A percentile compares a stretch with the other conserved stretches of the same genome.
Evolutionary conservation across 2,113 vertebrate genomes (phyloP).

Genomic region (Todiramphus saurophagus): DNA sequence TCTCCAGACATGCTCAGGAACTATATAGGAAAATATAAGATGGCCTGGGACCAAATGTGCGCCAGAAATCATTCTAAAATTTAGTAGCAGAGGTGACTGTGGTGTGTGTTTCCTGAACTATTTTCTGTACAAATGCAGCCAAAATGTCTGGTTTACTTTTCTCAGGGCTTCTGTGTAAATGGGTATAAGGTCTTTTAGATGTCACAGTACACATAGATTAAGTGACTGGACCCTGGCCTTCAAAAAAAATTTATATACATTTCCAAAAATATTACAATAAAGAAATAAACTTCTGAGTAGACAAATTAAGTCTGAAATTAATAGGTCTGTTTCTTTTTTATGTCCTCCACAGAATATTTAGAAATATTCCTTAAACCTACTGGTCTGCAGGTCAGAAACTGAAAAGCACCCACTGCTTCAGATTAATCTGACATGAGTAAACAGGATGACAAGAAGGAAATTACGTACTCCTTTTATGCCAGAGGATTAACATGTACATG

Average conservation of each 20-base stretch:
- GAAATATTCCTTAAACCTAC: neutral
- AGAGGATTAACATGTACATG: neutral
- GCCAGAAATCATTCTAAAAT: neutral
- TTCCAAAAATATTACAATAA: neutral
- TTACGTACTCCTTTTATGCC: neutral
- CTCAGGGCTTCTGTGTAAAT: neutral
- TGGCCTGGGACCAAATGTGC: neutral
- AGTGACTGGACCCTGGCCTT: neutral
- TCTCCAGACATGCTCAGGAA: neutral
- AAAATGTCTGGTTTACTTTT: neutral
- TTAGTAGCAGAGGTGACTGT: neutral
- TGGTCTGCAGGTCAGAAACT: neutral
- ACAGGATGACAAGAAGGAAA: neutral
- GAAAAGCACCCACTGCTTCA: neutral
- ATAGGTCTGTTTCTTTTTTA: neutral
- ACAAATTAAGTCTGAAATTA: neutral
- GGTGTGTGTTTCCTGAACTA: neutral
- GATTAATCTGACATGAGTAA: neutral
- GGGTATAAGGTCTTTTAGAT: neutral
- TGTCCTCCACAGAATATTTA: neutral
- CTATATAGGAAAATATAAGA: accelerated
- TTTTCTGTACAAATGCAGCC: neutral
- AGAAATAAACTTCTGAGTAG: neutral
- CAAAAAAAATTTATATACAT: accelerated
- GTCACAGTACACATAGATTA: neutral